These are phyloP conservation scores for Thomomys bottae DNA, from an alignment of 2,113 vertebrate species.

Conservation along the genomic window DNA sequence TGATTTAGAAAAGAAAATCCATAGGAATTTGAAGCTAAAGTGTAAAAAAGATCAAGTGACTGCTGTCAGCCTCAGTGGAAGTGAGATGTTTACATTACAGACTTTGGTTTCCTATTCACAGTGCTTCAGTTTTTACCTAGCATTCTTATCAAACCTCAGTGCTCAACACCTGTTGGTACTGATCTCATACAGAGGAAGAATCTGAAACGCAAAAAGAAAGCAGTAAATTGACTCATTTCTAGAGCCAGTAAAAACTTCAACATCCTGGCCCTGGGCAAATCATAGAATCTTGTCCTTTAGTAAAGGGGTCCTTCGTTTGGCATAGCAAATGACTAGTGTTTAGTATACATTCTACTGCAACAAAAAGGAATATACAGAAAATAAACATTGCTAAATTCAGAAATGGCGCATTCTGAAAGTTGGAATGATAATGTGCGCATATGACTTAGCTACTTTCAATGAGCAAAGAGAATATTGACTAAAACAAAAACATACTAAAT, in stretches of 20 bases:
- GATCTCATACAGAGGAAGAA: background rate
- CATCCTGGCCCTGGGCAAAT: background rate
- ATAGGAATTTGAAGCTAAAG: background rate
- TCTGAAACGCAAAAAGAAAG: constrained; percentile 4
- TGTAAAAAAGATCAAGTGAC: background rate
- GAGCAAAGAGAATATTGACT: background rate
- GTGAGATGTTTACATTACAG: background rate
- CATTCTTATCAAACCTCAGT: background rate
- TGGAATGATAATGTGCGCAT: constrained; percentile 45
- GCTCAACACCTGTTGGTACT: background rate
- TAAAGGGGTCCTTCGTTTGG: background rate
- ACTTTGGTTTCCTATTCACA: background rate
- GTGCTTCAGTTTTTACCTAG: background rate
- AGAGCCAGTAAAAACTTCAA: constrained; percentile 8
- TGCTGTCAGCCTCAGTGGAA: background rate
- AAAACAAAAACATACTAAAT: background rate
- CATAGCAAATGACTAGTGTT: background rate
- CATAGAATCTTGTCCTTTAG: background rate
- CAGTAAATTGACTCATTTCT: background rate
- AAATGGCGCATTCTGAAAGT: background rate
- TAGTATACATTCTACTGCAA: constrained; percentile 69
- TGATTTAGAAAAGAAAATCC: background rate
- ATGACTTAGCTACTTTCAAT: background rate
- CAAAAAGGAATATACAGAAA: constrained; percentile 83
- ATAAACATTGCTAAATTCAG: constrained; percentile 80